A percentile compares a stretch with the other conserved stretches of the same genome.
Conservation (phyloP, 1,140 invertebrate genomes). For the Whitmania pigra region DNA sequence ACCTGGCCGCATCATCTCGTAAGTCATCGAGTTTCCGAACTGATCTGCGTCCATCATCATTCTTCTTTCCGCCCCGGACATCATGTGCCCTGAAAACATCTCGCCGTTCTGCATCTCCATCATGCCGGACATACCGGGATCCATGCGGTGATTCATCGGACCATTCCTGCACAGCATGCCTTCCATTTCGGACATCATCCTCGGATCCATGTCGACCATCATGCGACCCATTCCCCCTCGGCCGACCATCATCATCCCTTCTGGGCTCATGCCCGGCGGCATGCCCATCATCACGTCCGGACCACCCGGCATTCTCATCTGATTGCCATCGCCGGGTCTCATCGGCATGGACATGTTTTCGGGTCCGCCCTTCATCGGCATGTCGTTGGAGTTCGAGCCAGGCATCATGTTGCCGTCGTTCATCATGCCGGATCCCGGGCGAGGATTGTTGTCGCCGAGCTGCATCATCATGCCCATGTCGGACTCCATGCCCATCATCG, state of each 20-base stretch:
- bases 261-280: conserved; percentile 29
- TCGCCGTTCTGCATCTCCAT: conserved; percentile 15
- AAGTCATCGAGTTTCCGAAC: conserved; percentile 11
- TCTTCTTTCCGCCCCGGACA: not conserved
- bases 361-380: conserved; percentile 27
- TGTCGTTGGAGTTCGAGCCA: conserved; percentile 11
- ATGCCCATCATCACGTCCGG: conserved; percentile 30
- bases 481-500: conserved; percentile 15
- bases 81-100: conserved; percentile 11
- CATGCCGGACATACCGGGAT: conserved; percentile 17
- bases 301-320: conserved; percentile 22
- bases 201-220: conserved; percentile 11
- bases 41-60: not conserved
- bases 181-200: conserved; percentile 3
- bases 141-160: conserved; percentile 10
- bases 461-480: not conserved
- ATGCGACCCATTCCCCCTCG: conserved; percentile 1
- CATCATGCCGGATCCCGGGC: conserved; percentile 5
- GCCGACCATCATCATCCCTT: conserved; percentile 19
- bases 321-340: not conserved
- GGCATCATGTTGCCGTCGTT: conserved; percentile 24
- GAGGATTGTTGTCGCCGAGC: not conserved
- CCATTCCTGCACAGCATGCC: conserved; percentile 11
- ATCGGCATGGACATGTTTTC: conserved; percentile 18
- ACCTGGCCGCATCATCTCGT: conserved; percentile 13